phyloP scores from a whole-genome alignment of 37 sponge, comb jelly and placozoan species.

The Crambe crambe region DNA sequence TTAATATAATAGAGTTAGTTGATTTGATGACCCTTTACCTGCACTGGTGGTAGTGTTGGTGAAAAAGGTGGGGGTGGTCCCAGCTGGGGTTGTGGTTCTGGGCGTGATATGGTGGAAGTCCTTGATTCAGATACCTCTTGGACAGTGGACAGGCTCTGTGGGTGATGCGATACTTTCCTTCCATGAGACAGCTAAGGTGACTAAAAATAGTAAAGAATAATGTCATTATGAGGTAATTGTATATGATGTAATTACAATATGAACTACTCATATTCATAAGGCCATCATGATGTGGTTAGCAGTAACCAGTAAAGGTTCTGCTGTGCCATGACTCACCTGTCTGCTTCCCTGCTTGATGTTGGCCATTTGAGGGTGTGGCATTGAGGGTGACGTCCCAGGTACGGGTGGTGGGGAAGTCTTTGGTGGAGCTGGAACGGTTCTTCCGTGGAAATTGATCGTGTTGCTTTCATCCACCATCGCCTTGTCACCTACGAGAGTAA shows the following conservation, averaged over 20 bases:
- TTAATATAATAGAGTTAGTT: too few relatives aligned
- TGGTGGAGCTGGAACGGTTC: constrained; percentile 31
- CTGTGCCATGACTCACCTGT: not conserved
- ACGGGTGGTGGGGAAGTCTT: constrained; percentile 28
- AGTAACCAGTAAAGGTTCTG: too few relatives aligned
- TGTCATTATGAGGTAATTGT: not conserved
- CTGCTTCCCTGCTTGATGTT: constrained; percentile 4
- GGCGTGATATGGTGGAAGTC: constrained; percentile 21
- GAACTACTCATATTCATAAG: too few relatives aligned
- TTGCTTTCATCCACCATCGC: not conserved
- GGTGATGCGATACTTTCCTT: constrained; percentile 21
- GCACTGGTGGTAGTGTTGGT: constrained; percentile 8
- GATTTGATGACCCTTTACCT: not conserved
- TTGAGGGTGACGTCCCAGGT: constrained; percentile 1
- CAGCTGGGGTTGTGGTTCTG: not conserved
- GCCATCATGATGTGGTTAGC: not conserved
- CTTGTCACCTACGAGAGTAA: not conserved
- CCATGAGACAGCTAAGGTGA: constrained; percentile 16
- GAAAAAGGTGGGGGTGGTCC: constrained; percentile 32
- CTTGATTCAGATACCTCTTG: constrained; percentile 26
- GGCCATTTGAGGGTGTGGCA: not conserved
- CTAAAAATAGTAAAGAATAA: not conserved
- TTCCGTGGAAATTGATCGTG: constrained; percentile 19
- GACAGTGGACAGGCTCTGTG: constrained; percentile 25
- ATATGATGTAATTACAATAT: not conserved